These are phyloP conservation scores for Plutomurus gul DNA, from an alignment of 1,140 invertebrate species.

Conservation along the genomic window DNA sequence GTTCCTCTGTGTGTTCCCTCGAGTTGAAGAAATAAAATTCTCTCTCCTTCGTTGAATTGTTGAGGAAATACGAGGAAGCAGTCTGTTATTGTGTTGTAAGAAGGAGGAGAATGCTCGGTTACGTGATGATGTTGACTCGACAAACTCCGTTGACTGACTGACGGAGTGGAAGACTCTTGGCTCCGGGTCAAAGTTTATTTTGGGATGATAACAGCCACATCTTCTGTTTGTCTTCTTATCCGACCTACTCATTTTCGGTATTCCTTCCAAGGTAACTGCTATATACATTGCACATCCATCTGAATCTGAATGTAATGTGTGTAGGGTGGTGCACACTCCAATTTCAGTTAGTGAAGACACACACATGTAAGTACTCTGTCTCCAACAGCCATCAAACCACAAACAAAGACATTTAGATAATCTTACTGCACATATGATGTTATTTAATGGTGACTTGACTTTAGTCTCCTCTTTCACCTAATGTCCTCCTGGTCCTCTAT, in stretches of 20 bases:
- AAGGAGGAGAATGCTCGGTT: not conserved
- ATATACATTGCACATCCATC: not conserved
- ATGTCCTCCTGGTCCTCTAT: no score
- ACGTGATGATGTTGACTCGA: conserved; percentile 42
- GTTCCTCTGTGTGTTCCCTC: no score
- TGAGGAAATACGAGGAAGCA: no score
- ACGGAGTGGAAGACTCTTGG: conserved; percentile 48
- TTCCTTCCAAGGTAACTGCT: conserved; percentile 41
- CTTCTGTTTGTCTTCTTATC: conserved; percentile 49
- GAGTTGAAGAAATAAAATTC: no score
- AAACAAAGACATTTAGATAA: not conserved
- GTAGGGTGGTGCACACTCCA: not conserved
- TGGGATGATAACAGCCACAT: conserved; percentile 48
- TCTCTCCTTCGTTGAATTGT: no score
- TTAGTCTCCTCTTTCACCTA: no score
- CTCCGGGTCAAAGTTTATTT: conserved; percentile 55
- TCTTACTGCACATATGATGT: not conserved
- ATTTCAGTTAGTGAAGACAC: not conserved
- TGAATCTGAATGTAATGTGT: not conserved
- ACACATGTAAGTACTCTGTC: no score
- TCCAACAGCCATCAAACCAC: no score
- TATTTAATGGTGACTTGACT: no score
- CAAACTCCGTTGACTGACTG: conserved; percentile 51
- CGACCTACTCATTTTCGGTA: conserved; percentile 39
- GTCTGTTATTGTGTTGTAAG: no score